Evolutionary conservation across 2,113 vertebrate species (phyloP).

Genomic region (Sebastes schlegelii): DNA sequence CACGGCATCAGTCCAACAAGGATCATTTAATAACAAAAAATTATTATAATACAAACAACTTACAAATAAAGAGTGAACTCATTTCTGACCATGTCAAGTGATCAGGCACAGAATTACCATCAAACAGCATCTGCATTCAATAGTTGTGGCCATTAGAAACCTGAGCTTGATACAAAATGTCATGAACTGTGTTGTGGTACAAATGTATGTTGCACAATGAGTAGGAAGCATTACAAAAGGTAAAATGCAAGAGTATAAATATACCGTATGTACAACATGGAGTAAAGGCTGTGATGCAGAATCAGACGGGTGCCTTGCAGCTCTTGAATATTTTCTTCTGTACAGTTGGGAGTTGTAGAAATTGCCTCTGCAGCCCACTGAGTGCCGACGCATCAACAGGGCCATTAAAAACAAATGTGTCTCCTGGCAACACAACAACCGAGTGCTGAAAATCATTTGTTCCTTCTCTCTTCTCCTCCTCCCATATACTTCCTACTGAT

Average conservation of each 20-base stretch:
- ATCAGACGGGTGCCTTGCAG: constrained; percentile 16
- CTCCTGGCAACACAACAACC: neutral
- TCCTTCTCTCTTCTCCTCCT: neutral
- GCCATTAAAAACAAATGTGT: constrained; percentile 22
- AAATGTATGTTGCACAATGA: constrained; percentile 53
- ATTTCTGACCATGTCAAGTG: constrained; percentile 37
- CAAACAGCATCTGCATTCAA: constrained; percentile 50
- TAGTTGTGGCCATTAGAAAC: constrained; percentile 52
- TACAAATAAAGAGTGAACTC: constrained; percentile 59
- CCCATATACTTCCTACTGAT: neutral
- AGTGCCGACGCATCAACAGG: constrained; percentile 8
- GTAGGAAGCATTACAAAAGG: constrained; percentile 66
- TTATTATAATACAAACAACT: constrained; percentile 63
- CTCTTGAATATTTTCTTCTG: constrained; percentile 14
- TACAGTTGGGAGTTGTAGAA: constrained; percentile 6
- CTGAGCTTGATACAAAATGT: constrained; percentile 75
- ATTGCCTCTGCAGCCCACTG: constrained; percentile 7
- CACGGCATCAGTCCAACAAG: constrained; percentile 9
- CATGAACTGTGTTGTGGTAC: constrained; percentile 57
- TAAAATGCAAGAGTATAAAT: constrained; percentile 70
- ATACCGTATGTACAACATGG: constrained; percentile 71
- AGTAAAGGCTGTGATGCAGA: constrained; percentile 34
- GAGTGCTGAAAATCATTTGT: neutral
- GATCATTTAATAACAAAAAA: constrained; percentile 75
- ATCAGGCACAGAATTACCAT: constrained; percentile 56